Conservation (phyloP, 2,113 vertebrate genomes). For the Cromileptes altivelis region DNA sequence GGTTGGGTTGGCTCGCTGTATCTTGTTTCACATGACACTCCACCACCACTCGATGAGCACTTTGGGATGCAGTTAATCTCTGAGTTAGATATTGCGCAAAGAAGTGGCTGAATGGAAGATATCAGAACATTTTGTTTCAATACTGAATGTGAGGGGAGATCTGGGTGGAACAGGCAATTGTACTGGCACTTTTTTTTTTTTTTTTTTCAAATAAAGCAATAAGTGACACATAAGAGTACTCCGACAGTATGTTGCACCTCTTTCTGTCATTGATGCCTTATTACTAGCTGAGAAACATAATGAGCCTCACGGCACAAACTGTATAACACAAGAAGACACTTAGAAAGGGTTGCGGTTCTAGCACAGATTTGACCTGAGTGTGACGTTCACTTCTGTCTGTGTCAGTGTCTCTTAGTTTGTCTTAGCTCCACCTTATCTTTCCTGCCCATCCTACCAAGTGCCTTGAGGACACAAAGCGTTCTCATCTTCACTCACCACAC, state of each 20-base stretch:
- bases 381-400: background rate
- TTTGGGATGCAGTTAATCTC: conserved; percentile 45
- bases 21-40: conserved; percentile 57
- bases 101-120: conserved; percentile 24
- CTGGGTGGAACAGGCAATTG: background rate
- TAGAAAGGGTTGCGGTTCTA: background rate
- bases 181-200: conserved; percentile 6
- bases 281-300: background rate
- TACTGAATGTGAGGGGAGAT: conserved; percentile 17
- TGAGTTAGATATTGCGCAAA: conserved; percentile 29
- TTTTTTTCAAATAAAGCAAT: background rate
- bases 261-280: background rate
- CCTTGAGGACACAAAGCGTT: conserved; percentile 39
- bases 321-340: background rate
- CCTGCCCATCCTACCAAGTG: conserved; percentile 41
- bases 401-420: conserved; percentile 22
- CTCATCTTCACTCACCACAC: conserved; percentile 61
- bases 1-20: conserved; percentile 23
- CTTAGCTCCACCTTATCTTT: conserved; percentile 69
- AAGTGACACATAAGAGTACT: background rate
- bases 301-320: rapidly evolving
- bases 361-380: conserved; percentile 7
- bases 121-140: conserved; percentile 34
- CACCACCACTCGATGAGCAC: conserved; percentile 43
- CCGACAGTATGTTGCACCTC: background rate